These are phyloP conservation scores for Prochilodus magdalenae DNA, from an alignment of 2,113 vertebrate genomes.

Conservation along the genomic window DNA sequence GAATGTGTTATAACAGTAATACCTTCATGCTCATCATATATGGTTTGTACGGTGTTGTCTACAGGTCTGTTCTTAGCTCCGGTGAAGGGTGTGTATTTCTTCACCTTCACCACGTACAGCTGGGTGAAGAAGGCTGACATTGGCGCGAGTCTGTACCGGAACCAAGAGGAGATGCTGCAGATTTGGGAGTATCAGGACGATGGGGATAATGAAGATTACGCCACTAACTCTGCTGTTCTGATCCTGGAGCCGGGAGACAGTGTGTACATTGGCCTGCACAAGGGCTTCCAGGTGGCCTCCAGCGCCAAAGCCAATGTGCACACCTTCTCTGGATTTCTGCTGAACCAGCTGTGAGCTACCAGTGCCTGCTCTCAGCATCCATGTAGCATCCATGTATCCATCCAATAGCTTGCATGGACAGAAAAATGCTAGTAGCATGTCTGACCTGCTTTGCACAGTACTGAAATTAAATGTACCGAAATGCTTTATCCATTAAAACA, in stretches of 20 bases:
- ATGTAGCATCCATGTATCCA: no score
- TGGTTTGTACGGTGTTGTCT: not conserved
- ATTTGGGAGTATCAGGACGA: conserved; percentile 1
- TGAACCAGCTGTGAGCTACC: not conserved
- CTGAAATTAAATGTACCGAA: no score
- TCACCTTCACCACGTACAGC: conserved; percentile 54
- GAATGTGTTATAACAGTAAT: no score
- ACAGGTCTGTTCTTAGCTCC: conserved; percentile 63
- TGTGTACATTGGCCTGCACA: conserved; percentile 1
- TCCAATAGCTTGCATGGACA: not conserved
- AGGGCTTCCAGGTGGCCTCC: not conserved
- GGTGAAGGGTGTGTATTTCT: conserved; percentile 60
- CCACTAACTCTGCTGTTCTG: not conserved
- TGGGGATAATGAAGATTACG: conserved; percentile 12
- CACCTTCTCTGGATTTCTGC: conserved; percentile 36
- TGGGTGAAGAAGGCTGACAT: not conserved
- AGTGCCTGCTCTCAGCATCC: not conserved
- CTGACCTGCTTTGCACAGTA: no score
- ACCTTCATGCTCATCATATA: no score
- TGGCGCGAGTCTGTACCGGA: not conserved
- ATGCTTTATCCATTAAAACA: no score
- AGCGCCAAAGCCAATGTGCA: not conserved
- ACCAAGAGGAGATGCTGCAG: conserved; percentile 8
- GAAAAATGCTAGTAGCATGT: no score
- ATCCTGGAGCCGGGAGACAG: not conserved